Evolutionary conservation across 2,113 vertebrate genomes (phyloP), one percentile per base, ranked within the genome.

Genomic region (Sphaerodactylus townsendi): DNA sequence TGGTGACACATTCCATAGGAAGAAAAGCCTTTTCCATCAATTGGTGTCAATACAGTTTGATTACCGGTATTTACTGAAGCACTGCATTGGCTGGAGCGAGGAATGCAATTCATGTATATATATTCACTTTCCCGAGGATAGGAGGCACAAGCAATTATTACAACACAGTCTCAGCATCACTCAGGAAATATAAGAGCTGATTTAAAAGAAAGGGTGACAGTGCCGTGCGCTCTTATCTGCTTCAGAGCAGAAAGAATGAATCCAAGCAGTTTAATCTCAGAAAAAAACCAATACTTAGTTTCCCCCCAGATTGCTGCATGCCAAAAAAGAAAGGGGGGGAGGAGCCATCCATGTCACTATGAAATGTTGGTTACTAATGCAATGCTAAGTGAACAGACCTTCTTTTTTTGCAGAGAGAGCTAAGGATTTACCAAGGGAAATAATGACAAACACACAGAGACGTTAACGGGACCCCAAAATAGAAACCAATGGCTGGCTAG

Each of bases 81-180:
- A 56, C 81, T 90, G 85, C 13, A 1, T n/a, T 77, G n/a, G 86
- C 17, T 79, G 62, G 73, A 84, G 80, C 79, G 70, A n/a, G n/a
- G 48, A 35, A 39, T 64, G 59, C 37, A 70, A 84, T 70, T 77
- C 48, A 70, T 77, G 59, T 77, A 14, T 19, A n/a, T 35, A 28
- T 59, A 35, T 56, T 25, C 30, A n/a, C 75, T 69, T 59, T 70
- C 17, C 59, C n/a, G 72, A 64, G 62, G 77, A 8, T 21, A 50
- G 15, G 44, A 85, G 70, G 69, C 59, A 25, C 46, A 59, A 53
- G 66, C 69, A 56, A 85, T 80, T 53, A 80, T 69, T 70, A 71
- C 44, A 64, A 39, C n/a, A n/a, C 0, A 0, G 2, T 86, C 41
- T 87, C 82, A 41, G 37, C 14, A 23, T 85, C 74, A 85, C 0